Conservation (phyloP, 2,888 invertebrate genomes). For the Hemicrepidius hirtus region DNA sequence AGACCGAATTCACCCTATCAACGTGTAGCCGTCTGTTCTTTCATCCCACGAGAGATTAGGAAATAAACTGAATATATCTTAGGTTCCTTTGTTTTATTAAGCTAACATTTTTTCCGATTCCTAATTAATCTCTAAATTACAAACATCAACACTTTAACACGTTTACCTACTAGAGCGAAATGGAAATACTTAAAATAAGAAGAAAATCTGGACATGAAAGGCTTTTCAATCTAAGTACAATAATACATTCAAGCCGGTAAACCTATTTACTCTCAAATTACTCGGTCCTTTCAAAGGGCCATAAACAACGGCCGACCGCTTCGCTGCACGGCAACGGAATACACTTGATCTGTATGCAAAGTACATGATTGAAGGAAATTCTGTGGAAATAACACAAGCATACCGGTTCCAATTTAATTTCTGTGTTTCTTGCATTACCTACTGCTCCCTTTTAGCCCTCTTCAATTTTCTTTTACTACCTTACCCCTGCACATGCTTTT, state of each 20-base stretch:
- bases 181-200: too few relatives aligned
- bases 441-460: slow-evolving; percentile 27
- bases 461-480: slow-evolving; percentile 44
- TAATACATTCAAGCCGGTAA: slow-evolving; percentile 37
- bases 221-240: slow-evolving; percentile 7
- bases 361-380: slow-evolving; percentile 59
- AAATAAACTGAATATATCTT: too few relatives aligned
- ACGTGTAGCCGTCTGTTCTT: too few relatives aligned
- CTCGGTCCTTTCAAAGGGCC: slow-evolving; percentile 37
- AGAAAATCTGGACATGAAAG: not conserved
- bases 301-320: slow-evolving; percentile 41
- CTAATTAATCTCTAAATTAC: too few relatives aligned
- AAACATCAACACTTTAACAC: too few relatives aligned
- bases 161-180: too few relatives aligned
- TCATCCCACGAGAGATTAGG: too few relatives aligned
- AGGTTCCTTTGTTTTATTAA: too few relatives aligned
- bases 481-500: slow-evolving; percentile 26
- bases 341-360: slow-evolving; percentile 57
- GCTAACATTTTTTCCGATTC: too few relatives aligned
- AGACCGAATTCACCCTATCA: too few relatives aligned
- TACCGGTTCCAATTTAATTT: slow-evolving; percentile 52
- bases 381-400: slow-evolving; percentile 53
- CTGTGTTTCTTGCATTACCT: slow-evolving; percentile 37
- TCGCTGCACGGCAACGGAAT: slow-evolving; percentile 21
- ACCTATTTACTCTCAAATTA: slow-evolving; percentile 42